These are phyloP conservation scores for Dasysyrphus tricinctus DNA, from an alignment of 2,888 invertebrate species.

Conservation along the genomic window DNA sequence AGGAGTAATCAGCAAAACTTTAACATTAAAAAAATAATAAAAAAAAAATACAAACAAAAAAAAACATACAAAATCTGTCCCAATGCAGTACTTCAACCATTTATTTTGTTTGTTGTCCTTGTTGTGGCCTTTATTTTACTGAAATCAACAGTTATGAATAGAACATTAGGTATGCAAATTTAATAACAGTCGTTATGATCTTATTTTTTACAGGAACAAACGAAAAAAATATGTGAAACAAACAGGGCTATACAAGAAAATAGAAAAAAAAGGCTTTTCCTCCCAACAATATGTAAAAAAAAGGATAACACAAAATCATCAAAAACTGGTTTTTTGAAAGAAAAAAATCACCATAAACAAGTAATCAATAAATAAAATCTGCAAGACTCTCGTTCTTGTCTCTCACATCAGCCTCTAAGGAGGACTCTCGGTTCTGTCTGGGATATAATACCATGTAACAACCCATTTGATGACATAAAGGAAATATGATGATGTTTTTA, in stretches of 20 bases:
- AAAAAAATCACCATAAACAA: conserved; percentile 13
- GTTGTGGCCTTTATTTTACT: background rate
- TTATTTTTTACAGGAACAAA: conserved; percentile 47
- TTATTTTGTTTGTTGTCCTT: background rate
- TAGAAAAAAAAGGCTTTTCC: background rate
- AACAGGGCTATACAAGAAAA: background rate
- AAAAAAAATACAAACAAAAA: background rate
- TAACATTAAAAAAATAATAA: background rate
- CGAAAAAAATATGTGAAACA: conserved; percentile 45
- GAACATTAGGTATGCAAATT: conserved; percentile 69
- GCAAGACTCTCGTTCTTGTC: conserved; percentile 31
- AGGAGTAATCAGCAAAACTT: background rate
- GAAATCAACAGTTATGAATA: conserved; percentile 67
- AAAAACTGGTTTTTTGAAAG: conserved; percentile 2
- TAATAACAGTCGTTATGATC: conserved; percentile 60
- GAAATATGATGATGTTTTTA: conserved; percentile 45
- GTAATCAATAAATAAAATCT: conserved; percentile 64
- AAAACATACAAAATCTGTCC: background rate
- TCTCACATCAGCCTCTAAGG: background rate
- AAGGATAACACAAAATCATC: conserved; percentile 1
- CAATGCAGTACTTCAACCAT: conserved; percentile 7
- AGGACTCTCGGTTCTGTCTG: background rate
- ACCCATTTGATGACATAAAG: conserved; percentile 14
- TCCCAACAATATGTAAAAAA: conserved; percentile 10
- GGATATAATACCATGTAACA: background rate